phyloP scores from a whole-genome alignment of 2,888 invertebrate species.

The Trachelus troglodyta region DNA sequence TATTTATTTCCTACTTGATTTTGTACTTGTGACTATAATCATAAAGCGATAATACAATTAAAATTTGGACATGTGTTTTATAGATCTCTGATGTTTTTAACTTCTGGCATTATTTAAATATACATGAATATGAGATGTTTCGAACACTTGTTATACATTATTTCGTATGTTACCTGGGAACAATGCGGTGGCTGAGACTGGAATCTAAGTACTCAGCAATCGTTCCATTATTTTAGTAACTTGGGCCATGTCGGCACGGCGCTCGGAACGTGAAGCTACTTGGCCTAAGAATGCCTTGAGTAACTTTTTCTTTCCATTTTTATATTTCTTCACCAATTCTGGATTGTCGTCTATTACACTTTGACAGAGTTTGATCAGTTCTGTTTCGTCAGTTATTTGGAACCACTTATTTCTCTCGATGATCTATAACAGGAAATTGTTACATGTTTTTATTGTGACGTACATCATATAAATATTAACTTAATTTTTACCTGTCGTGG shows the following conservation, averaged over 20 bases:
- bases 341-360: slow-evolving; percentile 74
- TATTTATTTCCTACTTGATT: slow-evolving; percentile 62
- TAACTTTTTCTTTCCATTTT: slow-evolving; percentile 77
- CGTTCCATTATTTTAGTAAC: slow-evolving; percentile 73
- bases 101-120: slow-evolving; percentile 52
- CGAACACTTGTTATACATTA: neutral
- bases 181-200: neutral
- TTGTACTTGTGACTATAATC: slow-evolving; percentile 54
- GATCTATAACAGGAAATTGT: slow-evolving; percentile 63
- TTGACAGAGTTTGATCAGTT: slow-evolving; percentile 73
- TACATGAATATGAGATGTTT: slow-evolving; percentile 18
- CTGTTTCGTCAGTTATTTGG: slow-evolving; percentile 72
- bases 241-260: slow-evolving; percentile 76
- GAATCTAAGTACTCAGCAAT: slow-evolving; percentile 68
- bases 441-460: neutral
- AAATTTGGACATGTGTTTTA: slow-evolving; percentile 54
- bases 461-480: neutral
- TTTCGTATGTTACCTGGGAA: neutral
- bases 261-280: slow-evolving; percentile 71
- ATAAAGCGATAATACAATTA: slow-evolving; percentile 49
- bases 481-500: slow-evolving; percentile 63
- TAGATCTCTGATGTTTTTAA: slow-evolving; percentile 55
- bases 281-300: slow-evolving; percentile 75
- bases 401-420: slow-evolving; percentile 74
- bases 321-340: slow-evolving; percentile 75